Evolutionary conservation across 2,113 vertebrate genomes (phyloP).

Genomic region (Grantiella picta): DNA sequence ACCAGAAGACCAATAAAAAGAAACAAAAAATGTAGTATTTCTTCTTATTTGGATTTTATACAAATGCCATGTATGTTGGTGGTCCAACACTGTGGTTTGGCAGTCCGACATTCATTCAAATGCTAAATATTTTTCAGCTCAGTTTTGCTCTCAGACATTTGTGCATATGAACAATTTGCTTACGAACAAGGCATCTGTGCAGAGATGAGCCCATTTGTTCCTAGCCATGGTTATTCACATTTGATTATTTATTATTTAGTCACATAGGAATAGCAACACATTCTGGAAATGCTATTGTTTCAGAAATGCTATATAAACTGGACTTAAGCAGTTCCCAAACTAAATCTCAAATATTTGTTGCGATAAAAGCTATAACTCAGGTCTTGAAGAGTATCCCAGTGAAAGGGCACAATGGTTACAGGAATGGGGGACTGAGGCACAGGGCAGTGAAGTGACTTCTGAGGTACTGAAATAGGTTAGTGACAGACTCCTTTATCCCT

Average conservation of each 20-base stretch:
- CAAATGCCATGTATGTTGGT: conserved; percentile 32
- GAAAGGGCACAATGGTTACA: neutral
- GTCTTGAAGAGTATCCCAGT: neutral
- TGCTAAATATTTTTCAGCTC: conserved; percentile 38
- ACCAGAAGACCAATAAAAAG: conserved; percentile 47
- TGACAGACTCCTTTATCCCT: neutral
- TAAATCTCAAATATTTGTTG: neutral
- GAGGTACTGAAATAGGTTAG: neutral
- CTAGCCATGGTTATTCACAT: neutral
- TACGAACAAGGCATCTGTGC: neutral
- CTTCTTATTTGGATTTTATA: conserved; percentile 42
- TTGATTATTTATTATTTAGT: neutral
- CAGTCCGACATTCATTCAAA: conserved; percentile 38
- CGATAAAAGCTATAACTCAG: neutral
- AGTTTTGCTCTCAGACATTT: neutral
- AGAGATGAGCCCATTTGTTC: neutral
- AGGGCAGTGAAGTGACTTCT: neutral
- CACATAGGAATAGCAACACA: neutral
- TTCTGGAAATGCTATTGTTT: neutral
- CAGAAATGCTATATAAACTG: neutral
- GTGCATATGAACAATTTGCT: neutral
- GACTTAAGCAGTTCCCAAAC: neutral
- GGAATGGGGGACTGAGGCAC: neutral
- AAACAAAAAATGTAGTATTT: conserved; percentile 40
- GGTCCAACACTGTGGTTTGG: conserved; percentile 55